Base-by-base conservation (phyloP, 2,113 vertebrate genomes). In the Picathartes gymnocephalus region DNA sequence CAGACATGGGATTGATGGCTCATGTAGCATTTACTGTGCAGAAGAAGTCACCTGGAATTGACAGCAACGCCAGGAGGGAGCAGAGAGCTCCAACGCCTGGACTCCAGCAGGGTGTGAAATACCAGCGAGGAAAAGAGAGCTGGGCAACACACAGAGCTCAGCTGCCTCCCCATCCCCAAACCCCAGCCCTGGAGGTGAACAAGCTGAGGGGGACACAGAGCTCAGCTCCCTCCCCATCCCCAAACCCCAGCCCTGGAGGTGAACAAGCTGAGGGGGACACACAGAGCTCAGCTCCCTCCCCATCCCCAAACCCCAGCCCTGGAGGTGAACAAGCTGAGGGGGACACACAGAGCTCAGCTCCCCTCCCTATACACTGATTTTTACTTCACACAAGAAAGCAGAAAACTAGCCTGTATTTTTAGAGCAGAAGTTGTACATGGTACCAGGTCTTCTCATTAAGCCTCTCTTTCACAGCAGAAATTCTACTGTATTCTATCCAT, bases 111-210 rank as follows among this genome's bases (percentile, higher is more conserved):
- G 30, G 11, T 33, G 53, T 51, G 51, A 88, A 87, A 51, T 2
- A 25, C 2, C 18, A 42, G 3, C 0, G 0, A 50, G 33, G 12
- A 42, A 66, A n/a, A 58, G 28, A 45, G 30, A 54, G 20, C 30
- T 50, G 56, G 13, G 33, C 25, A 18, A 44, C 1, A 81, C 1
- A 2, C 24, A 22, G 15, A 69, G 25, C 35, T 37, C 60, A 58
- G 14, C 5, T 21, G 14, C 5, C 14, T 37, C 1, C 30, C 51
- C 21, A n/a, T 5, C 1, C 27, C 51, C 44, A 62, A 58, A 70
- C 31, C 30, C 25, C 51, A 81, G 40, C 8, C 31, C 31, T 0
- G 1, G 11, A 57, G 42, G 27, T 18, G 6, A 53, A 45, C 0
- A 18, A 54, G 20, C 30, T 50, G 56, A 11, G 33, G 53, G 19